Evolutionary conservation across 1,140 invertebrate genomes (phyloP).

Genomic region (Hypsibius dujardini): DNA sequence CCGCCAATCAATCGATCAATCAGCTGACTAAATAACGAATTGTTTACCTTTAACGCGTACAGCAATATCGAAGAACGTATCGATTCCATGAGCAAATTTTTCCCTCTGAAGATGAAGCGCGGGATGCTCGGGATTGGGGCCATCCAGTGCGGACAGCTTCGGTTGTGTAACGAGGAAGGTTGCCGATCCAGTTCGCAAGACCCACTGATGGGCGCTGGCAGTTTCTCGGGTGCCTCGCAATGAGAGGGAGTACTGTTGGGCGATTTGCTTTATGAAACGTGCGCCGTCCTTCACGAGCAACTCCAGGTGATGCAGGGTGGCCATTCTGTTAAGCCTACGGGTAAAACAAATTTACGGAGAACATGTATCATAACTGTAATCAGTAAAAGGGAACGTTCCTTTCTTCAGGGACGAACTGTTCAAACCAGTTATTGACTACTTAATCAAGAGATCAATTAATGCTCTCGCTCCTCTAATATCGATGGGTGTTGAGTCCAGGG

Average conservation of each 20-base stretch:
- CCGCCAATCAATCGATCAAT: no score
- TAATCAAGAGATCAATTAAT: no score
- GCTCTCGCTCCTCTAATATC: no score
- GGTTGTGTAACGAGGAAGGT: constrained; percentile 33
- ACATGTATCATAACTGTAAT: no score
- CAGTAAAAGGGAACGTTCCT: no score
- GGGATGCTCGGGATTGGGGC: constrained; percentile 22
- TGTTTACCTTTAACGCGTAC: constrained; percentile 33
- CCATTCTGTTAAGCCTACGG: constrained; percentile 7
- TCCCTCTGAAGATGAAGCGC: constrained; percentile 29
- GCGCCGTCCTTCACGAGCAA: constrained; percentile 32
- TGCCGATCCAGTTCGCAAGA: constrained; percentile 30
- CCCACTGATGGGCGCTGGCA: constrained; percentile 28
- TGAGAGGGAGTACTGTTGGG: constrained; percentile 30
- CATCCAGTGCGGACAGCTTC: background rate
- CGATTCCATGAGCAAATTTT: constrained; percentile 24
- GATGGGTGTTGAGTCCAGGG: no score
- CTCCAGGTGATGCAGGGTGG: constrained; percentile 36
- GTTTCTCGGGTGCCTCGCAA: constrained; percentile 29
- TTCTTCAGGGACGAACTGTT: no score
- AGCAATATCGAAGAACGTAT: constrained; percentile 38
- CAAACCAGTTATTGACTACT: no score
- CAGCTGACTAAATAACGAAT: no score
- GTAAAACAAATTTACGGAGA: no score
- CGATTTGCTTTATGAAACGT: constrained; percentile 26